phyloP scores from a whole-genome alignment of 2,888 invertebrate species.

The Ischnura elegans region DNA sequence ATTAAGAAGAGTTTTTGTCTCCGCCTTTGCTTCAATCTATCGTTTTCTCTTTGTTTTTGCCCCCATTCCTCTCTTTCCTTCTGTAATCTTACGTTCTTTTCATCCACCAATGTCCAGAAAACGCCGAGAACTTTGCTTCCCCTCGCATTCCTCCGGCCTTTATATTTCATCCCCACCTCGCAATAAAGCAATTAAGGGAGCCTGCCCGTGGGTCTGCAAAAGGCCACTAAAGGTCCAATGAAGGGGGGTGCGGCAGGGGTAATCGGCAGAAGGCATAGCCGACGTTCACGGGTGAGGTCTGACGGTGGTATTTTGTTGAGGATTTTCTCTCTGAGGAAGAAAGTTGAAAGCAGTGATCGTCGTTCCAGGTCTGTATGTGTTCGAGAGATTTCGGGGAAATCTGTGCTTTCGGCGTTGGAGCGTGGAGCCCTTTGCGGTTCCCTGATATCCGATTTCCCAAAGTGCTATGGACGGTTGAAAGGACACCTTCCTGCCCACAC shows the following conservation, averaged over 20 bases:
- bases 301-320: neutral
- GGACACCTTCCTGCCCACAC: neutral
- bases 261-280: neutral
- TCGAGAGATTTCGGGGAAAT: neutral
- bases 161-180: conserved; percentile 62
- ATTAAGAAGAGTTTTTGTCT: too few relatives aligned
- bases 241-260: neutral
- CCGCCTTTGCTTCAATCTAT: too few relatives aligned
- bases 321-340: neutral
- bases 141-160: neutral
- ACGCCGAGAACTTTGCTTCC: neutral
- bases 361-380: neutral
- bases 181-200: conserved; percentile 63
- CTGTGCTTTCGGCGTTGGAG: neutral
- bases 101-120: neutral
- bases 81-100: neutral
- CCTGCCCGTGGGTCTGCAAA: conserved; percentile 33
- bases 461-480: neutral
- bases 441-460: neutral
- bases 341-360: neutral
- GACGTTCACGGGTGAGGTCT: neutral
- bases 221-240: neutral
- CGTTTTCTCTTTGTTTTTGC: neutral
- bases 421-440: neutral
- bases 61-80: neutral